Evolutionary conservation across 2,888 invertebrate species (phyloP).

Genomic region (Horisme vitalbata): DNA sequence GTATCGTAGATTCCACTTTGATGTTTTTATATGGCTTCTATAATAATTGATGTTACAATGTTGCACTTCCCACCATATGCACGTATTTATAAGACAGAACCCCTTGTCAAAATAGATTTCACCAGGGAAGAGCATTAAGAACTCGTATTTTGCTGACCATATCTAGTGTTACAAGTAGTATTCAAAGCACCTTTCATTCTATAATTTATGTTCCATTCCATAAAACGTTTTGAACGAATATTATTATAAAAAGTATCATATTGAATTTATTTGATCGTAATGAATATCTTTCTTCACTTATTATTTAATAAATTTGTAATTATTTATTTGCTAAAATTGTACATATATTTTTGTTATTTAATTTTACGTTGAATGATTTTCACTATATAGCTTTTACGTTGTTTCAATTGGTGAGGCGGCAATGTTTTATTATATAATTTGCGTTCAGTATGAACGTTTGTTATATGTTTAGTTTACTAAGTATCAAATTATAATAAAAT

Average conservation of each 20-base stretch:
- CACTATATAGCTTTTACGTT: constrained; percentile 43
- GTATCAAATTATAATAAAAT: constrained; percentile 50
- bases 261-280: constrained; percentile 44
- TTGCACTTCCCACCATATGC: not conserved
- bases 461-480: constrained; percentile 47
- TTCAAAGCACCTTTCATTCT: constrained; percentile 33
- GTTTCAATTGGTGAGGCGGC: constrained; percentile 37
- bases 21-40: constrained; percentile 1
- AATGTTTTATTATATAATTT: constrained; percentile 33
- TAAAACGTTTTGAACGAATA: constrained; percentile 49
- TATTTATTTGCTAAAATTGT: constrained; percentile 79
- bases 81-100: not conserved
- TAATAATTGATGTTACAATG: constrained; percentile 11
- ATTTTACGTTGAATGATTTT: constrained; percentile 74
- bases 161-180: constrained; percentile 23
- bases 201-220: constrained; percentile 58
- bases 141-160: too few relatives aligned
- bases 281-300: constrained; percentile 44
- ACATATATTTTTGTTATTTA: constrained; percentile 82
- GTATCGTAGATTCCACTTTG: constrained; percentile 18
- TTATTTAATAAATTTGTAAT: constrained; percentile 63
- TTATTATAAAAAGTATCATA: constrained; percentile 37
- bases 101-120: constrained; percentile 3
- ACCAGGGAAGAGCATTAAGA: constrained; percentile 11
- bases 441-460: constrained; percentile 34